phyloP scores from a whole-genome alignment of 2,797 vertebrate species.

The Liasis olivaceus region DNA sequence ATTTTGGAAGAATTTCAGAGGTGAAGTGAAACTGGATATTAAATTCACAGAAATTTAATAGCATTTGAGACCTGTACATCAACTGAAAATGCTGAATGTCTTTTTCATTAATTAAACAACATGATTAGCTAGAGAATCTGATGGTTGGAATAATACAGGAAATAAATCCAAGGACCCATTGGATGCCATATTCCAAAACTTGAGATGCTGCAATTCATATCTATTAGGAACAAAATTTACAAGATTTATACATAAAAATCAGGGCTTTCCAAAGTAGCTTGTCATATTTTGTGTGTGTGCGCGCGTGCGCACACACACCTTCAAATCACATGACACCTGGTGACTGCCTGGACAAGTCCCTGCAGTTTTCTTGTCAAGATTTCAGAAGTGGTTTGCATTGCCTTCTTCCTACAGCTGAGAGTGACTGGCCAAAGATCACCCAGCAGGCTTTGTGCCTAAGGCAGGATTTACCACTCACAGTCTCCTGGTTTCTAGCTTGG shows the following conservation, averaged over 20 bases:
- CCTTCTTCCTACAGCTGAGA: neutral
- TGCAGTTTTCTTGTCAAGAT: neutral
- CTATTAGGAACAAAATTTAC: neutral
- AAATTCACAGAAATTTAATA: neutral
- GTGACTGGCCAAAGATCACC: no score
- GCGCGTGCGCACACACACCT: no score
- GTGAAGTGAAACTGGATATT: neutral
- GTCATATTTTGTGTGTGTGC: no score
- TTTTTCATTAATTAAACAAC: slow-evolving; percentile 12
- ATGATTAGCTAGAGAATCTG: neutral
- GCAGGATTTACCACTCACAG: no score
- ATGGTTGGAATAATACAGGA: neutral
- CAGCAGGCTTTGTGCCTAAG: no score
- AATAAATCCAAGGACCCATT: neutral
- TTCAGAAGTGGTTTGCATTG: neutral
- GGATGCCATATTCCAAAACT: neutral
- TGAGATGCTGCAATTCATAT: neutral
- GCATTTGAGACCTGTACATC: neutral
- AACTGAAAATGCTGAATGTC: neutral
- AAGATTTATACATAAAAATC: neutral
- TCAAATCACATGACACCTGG: no score
- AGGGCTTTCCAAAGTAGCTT: no score
- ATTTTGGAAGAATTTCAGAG: neutral
- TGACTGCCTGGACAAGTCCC: no score
- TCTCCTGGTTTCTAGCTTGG: no score